Percentiles rank a stretch among this genome's conserved stretches.
Conservation (phyloP, 1,140 invertebrate genomes). For the Dufourea novaeangliae region DNA sequence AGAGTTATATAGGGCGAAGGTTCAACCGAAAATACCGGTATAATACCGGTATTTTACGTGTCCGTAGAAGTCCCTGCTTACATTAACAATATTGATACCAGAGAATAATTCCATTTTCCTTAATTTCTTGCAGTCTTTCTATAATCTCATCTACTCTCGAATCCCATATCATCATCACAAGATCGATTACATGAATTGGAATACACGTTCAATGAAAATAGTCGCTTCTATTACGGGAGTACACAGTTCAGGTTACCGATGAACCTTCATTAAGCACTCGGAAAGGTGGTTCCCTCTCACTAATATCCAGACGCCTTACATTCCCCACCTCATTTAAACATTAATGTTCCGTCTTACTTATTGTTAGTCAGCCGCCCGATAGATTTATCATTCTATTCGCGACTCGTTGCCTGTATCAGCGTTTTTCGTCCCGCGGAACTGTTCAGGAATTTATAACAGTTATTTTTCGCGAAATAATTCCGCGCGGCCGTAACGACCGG, state of each 20-base stretch:
- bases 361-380: constrained; percentile 44
- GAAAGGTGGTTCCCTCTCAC: constrained; percentile 69
- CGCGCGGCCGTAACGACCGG: constrained; percentile 8
- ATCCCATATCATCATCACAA: neutral
- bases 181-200: neutral
- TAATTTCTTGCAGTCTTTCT: neutral
- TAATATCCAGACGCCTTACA: constrained; percentile 59
- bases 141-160: constrained; percentile 4
- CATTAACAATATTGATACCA: constrained; percentile 80
- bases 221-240: constrained; percentile 24
- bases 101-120: constrained; percentile 65
- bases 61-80: too few species aligned
- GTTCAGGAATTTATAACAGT: constrained; percentile 35
- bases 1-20: too few species aligned
- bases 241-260: constrained; percentile 42
- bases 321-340: constrained; percentile 71
- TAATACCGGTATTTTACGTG: too few species aligned
- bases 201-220: neutral
- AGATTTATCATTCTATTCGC: constrained; percentile 71
- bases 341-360: constrained; percentile 65
- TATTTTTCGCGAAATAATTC: constrained; percentile 39
- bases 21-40: too few species aligned
- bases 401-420: constrained; percentile 39
- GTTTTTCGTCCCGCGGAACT: constrained; percentile 35
- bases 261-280: constrained; percentile 58